Evolutionary conservation across 1,140 invertebrate species (phyloP).

Genomic region (Bombus ignitus): DNA sequence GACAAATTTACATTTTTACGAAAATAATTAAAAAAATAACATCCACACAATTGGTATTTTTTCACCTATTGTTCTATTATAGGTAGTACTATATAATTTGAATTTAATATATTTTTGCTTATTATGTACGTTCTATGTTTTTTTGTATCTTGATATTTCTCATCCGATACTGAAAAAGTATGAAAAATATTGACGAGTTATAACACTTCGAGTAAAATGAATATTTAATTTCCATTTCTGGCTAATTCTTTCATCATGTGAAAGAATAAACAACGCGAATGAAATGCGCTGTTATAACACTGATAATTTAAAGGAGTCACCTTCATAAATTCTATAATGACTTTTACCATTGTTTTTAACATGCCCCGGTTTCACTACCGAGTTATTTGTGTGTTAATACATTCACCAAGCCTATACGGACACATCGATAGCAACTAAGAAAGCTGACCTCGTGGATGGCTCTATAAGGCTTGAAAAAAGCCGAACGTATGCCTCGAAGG

Average conservation of each 20-base stretch:
- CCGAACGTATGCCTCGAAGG: not conserved
- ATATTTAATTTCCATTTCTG: not conserved
- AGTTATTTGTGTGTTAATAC: slow-evolving; percentile 26
- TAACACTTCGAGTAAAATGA: not conserved
- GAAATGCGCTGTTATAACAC: too few relatives aligned
- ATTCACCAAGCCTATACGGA: not conserved
- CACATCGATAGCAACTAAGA: slow-evolving; percentile 25
- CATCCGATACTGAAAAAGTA: not conserved
- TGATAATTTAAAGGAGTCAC: not conserved
- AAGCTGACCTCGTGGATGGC: slow-evolving; percentile 39
- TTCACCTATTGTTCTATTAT: too few relatives aligned
- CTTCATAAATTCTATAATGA: not conserved
- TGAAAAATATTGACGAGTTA: not conserved
- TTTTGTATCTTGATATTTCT: not conserved
- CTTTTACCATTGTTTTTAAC: slow-evolving; percentile 3
- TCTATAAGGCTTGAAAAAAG: slow-evolving; percentile 51
- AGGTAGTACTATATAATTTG: too few relatives aligned
- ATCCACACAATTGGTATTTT: not conserved
- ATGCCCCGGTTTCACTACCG: not conserved
- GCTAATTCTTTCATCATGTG: not conserved
- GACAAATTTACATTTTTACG: not conserved
- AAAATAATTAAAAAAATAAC: not conserved
- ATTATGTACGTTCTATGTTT: too few relatives aligned
- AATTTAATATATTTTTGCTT: too few relatives aligned
- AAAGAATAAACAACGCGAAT: too few relatives aligned